These are phyloP conservation scores for Xiphorhynchus elegans DNA, from an alignment of 2,113 vertebrate genomes.

Conservation along the genomic window DNA sequence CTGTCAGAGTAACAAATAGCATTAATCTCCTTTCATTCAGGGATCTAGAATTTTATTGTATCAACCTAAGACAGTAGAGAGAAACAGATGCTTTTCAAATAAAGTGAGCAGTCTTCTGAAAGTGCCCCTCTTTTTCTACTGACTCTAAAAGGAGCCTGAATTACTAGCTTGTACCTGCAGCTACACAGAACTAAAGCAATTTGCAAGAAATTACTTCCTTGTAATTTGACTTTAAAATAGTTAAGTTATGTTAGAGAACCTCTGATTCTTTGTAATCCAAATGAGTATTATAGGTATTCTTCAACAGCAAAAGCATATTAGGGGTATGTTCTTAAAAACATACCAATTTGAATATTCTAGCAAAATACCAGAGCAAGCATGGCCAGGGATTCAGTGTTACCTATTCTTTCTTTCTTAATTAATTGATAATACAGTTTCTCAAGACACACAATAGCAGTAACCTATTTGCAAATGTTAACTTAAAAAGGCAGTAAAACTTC, in stretches of 20 bases:
- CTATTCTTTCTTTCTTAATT: neutral
- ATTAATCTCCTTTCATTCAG: neutral
- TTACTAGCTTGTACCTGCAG: neutral
- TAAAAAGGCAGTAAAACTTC: neutral
- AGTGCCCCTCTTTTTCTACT: neutral
- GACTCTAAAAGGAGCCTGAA: neutral
- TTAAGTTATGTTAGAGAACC: neutral
- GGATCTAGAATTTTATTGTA: neutral
- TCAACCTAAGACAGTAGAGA: neutral
- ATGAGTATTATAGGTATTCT: neutral
- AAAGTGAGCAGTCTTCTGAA: neutral
- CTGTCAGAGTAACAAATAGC: neutral
- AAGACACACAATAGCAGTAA: neutral
- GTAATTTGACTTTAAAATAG: neutral
- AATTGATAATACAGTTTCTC: neutral
- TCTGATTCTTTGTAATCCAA: neutral
- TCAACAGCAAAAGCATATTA: neutral
- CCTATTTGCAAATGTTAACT: neutral
- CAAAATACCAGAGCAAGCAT: neutral
- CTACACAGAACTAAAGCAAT: neutral
- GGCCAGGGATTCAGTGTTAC: neutral
- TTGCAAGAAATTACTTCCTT: neutral
- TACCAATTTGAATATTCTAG: neutral
- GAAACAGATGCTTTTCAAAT: conserved; percentile 4
- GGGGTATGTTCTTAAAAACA: neutral